These are phyloP conservation scores for Callospermophilus lateralis DNA, from an alignment of 2,113 vertebrate species.

Conservation along the genomic window DNA sequence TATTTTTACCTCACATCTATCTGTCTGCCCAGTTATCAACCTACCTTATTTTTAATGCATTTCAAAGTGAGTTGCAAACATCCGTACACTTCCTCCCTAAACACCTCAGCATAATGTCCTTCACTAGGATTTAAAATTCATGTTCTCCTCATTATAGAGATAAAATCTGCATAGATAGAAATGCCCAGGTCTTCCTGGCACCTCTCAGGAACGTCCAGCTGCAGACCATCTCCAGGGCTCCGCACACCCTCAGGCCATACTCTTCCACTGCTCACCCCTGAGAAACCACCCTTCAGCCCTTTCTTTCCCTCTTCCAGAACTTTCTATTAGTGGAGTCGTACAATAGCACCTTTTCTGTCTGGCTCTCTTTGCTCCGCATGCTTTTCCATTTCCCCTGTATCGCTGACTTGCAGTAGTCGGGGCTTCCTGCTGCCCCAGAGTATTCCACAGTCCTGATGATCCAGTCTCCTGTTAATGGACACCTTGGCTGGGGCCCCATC, in stretches of 20 bases:
- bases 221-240: neutral
- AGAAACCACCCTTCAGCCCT: neutral
- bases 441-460: neutral
- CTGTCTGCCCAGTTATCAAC: neutral
- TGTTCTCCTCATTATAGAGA: neutral
- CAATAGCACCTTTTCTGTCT: no score
- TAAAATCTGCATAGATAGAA: neutral
- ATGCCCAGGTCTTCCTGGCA: neutral
- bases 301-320: neutral
- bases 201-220: neutral
- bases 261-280: accelerated
- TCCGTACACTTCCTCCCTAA: neutral
- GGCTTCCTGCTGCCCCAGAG: neutral
- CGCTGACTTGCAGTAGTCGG: neutral
- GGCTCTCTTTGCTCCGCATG: neutral
- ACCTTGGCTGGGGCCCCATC: accelerated
- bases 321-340: neutral
- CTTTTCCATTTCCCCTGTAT: neutral
- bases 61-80: neutral
- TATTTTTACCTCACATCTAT: neutral
- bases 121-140: neutral
- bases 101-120: neutral
- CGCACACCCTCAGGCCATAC: neutral
- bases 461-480: neutral
- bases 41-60: neutral